These are phyloP conservation scores for Albula goreensis DNA, from an alignment of 2,113 vertebrate genomes.

Conservation along the genomic window DNA sequence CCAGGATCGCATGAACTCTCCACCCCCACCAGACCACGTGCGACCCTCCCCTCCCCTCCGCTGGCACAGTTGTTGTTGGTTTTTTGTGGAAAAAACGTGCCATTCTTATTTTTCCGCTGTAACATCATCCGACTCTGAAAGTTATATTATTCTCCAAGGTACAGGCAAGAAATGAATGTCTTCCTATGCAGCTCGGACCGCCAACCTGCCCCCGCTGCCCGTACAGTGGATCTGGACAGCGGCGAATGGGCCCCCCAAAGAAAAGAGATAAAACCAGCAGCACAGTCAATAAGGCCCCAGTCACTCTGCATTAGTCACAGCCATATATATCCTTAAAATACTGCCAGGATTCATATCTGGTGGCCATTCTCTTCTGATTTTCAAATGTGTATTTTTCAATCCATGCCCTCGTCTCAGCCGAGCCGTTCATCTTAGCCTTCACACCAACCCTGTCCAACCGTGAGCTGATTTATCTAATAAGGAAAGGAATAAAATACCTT, in stretches of 20 bases:
- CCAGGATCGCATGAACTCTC: not conserved
- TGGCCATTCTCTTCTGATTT: not conserved
- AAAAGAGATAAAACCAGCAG: not conserved
- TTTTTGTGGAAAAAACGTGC: slow-evolving; percentile 6
- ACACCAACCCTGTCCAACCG: not conserved
- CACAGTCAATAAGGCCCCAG: not conserved
- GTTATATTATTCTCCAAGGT: slow-evolving; percentile 19
- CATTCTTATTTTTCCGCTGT: slow-evolving; percentile 2
- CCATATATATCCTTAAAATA: not conserved
- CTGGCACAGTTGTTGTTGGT: slow-evolving; percentile 18
- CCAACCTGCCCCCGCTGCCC: not conserved
- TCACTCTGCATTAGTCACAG: not conserved
- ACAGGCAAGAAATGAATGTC: not conserved
- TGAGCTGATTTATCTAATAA: not conserved
- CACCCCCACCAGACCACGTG: not conserved
- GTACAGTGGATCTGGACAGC: not conserved
- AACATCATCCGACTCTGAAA: slow-evolving; percentile 13
- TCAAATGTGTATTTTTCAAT: not conserved
- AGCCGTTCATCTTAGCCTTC: too few species aligned
- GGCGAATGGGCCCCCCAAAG: not conserved
- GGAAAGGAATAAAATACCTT: not conserved
- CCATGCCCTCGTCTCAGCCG: not conserved
- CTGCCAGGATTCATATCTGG: not conserved
- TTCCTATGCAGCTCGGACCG: slow-evolving; percentile 4
- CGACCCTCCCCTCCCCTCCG: too few species aligned